Percentiles rank a stretch among this genome's conserved stretches.
Evolutionary conservation across 1,140 invertebrate species (phyloP).

Genomic region (Ephestia elutella): DNA sequence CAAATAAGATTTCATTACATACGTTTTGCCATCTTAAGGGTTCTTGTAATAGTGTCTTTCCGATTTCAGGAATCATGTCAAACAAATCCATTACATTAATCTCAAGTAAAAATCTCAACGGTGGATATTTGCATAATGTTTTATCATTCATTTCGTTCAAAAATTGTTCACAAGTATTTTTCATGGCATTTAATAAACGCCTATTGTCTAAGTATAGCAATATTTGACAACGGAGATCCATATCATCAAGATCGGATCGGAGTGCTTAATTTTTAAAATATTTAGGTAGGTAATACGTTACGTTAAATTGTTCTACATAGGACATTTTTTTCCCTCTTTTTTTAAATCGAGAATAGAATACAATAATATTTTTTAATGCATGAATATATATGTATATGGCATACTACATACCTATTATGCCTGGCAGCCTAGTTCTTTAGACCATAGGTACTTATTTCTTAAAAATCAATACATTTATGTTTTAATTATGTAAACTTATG

Average conservation of each 20-base stretch:
- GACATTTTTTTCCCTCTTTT: too few species aligned
- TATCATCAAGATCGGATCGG: slow-evolving; percentile 14
- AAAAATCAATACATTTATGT: too few species aligned
- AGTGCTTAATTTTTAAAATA: too few species aligned
- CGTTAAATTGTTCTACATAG: too few species aligned
- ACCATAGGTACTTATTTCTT: too few species aligned
- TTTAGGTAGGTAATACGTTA: too few species aligned
- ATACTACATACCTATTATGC: too few species aligned
- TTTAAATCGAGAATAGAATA: too few species aligned
- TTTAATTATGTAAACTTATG: too few species aligned
- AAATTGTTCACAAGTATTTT: slow-evolving; percentile 37
- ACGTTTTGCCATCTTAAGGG: slow-evolving; percentile 45
- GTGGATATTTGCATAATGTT: slow-evolving; percentile 45
- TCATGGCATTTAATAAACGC: slow-evolving; percentile 42
- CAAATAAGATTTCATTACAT: slow-evolving; percentile 51
- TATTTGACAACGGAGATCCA: slow-evolving; percentile 38
- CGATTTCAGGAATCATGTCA: slow-evolving; percentile 39
- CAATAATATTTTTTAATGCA: too few species aligned
- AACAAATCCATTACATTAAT: slow-evolving; percentile 56
- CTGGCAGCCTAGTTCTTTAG: too few species aligned
- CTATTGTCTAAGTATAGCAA: slow-evolving; percentile 57
- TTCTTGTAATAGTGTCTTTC: slow-evolving; percentile 43
- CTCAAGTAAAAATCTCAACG: slow-evolving; percentile 43
- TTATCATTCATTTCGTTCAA: slow-evolving; percentile 38
- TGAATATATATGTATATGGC: too few species aligned